These are phyloP conservation scores for Anarhynchus alexandrinus DNA, from an alignment of 2,113 vertebrate species.

Conservation along the genomic window DNA sequence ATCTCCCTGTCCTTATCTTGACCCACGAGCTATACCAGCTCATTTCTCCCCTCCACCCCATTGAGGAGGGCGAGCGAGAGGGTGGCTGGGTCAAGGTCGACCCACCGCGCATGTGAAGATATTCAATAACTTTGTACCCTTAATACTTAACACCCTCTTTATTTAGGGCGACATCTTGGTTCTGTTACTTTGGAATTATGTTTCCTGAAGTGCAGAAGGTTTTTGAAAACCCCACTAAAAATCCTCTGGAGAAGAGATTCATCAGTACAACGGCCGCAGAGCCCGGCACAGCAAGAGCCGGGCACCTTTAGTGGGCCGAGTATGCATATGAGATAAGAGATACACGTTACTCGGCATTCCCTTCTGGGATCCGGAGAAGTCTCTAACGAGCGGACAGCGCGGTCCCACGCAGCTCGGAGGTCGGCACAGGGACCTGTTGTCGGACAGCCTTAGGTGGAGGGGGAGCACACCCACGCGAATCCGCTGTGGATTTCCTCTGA, in stretches of 20 bases:
- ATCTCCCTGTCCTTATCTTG: not conserved
- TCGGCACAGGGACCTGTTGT: accelerated
- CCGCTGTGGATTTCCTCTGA: not conserved
- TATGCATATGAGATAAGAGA: accelerated
- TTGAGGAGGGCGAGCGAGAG: not conserved
- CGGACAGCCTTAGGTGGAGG: not conserved
- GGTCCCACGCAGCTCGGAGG: too few relatives aligned
- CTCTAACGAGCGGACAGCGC: not conserved
- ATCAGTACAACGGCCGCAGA: not conserved
- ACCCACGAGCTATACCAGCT: not conserved
- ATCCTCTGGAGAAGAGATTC: too few relatives aligned
- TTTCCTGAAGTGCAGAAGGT: not conserved
- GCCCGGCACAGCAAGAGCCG: not conserved
- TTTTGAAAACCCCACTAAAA: not conserved
- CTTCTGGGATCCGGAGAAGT: not conserved
- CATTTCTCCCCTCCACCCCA: not conserved
- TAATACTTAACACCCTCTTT: not conserved
- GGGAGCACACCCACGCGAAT: accelerated
- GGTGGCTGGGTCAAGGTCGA: not conserved
- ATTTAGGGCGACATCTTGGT: not conserved
- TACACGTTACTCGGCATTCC: not conserved
- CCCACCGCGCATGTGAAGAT: not conserved
- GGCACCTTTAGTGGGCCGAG: not conserved
- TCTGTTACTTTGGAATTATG: not conserved
- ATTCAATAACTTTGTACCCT: not conserved